These are phyloP conservation scores for Thunnus albacares DNA, from an alignment of 2,797 vertebrate species.

Conservation along the genomic window DNA sequence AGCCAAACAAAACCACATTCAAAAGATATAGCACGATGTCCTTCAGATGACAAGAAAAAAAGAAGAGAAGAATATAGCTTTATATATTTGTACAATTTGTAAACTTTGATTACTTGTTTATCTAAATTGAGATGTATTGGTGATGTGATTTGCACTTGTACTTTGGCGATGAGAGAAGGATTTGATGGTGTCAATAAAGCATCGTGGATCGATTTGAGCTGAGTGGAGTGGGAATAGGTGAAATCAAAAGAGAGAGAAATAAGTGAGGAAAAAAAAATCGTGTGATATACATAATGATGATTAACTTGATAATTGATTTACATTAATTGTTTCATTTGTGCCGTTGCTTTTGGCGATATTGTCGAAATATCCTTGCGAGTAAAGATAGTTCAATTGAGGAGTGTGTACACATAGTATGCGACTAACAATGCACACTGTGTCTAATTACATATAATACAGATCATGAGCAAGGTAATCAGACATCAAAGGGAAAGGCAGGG, in stretches of 20 bases:
- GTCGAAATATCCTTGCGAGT: neutral
- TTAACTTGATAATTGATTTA: slow-evolving; percentile 19
- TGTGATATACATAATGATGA: slow-evolving; percentile 30
- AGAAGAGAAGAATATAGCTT: neutral
- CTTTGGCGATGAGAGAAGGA: slow-evolving; percentile 9
- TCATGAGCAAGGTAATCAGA: slow-evolving; percentile 30
- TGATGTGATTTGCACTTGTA: slow-evolving; percentile 30
- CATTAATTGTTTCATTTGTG: slow-evolving; percentile 15
- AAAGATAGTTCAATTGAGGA: slow-evolving; percentile 6
- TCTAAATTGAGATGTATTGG: slow-evolving; percentile 11
- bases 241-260: neutral
- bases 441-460: neutral
- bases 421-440: neutral
- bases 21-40: too few relatives aligned
- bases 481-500: slow-evolving; percentile 26
- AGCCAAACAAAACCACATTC: neutral
- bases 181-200: slow-evolving; percentile 23
- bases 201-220: slow-evolving; percentile 12
- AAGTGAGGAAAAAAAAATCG: neutral
- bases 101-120: neutral
- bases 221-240: neutral
- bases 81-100: neutral
- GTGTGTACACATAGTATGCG: neutral
- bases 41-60: too few relatives aligned
- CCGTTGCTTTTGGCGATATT: neutral